These are phyloP conservation scores for Brachypteracias leptosomus DNA, from an alignment of 2,113 vertebrate species.

Conservation along the genomic window DNA sequence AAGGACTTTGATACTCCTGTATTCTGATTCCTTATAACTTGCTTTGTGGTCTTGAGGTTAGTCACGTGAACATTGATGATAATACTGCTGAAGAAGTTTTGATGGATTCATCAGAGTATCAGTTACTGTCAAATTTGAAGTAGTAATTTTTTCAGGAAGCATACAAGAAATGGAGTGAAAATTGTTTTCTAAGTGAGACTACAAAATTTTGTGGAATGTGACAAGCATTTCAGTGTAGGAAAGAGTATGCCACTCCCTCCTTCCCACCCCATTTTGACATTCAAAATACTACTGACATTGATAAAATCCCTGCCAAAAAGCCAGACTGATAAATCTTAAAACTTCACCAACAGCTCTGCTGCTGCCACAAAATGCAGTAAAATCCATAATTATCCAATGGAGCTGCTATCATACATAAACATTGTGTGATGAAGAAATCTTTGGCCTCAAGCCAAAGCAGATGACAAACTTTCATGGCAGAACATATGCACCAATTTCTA, in stretches of 20 bases:
- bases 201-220: not conserved
- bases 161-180: constrained; percentile 2
- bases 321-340: not conserved
- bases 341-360: not conserved
- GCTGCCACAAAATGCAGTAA: constrained; percentile 1
- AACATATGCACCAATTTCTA: not conserved
- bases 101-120: constrained; percentile 5
- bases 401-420: not conserved
- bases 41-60: not conserved
- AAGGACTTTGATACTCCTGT: not conserved
- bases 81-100: not conserved
- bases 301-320: constrained; percentile 23
- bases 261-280: constrained; percentile 8
- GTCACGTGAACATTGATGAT: not conserved
- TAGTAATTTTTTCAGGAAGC: constrained; percentile 38
- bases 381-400: not conserved
- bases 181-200: not conserved
- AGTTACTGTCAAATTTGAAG: constrained; percentile 16
- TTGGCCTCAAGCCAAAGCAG: not conserved
- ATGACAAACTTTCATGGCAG: not conserved
- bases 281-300: not conserved
- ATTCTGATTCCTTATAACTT: not conserved
- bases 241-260: not conserved
- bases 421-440: not conserved
- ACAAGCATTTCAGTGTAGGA: not conserved